Evolutionary conservation across 1,140 invertebrate species (phyloP).

Genomic region (Antheraea pernyi): DNA sequence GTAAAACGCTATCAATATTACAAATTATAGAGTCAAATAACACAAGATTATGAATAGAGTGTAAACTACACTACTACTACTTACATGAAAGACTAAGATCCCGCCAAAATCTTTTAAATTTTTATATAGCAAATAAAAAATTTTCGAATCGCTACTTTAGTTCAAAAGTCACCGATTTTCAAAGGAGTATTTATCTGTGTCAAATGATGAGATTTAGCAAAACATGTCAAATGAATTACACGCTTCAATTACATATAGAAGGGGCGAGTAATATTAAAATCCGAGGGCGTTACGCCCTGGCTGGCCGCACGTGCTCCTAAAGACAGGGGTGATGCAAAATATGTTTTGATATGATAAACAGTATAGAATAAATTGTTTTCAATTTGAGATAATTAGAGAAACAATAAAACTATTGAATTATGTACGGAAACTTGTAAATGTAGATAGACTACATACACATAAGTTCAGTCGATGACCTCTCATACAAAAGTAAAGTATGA

Average conservation of each 20-base stretch:
- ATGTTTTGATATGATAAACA: constrained; percentile 70
- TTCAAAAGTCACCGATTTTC: constrained; percentile 15
- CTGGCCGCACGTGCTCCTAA: constrained; percentile 47
- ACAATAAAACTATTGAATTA: not conserved
- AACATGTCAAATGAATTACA: constrained; percentile 73
- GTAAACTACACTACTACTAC: no score
- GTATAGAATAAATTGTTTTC: constrained; percentile 38
- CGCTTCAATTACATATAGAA: constrained; percentile 60
- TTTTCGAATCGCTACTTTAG: not conserved
- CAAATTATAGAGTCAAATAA: no score
- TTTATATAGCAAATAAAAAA: not conserved
- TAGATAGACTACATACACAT: not conserved
- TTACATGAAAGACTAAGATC: no score
- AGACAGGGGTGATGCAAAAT: constrained; percentile 42
- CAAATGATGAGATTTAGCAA: constrained; percentile 72
- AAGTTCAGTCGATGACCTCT: not conserved
- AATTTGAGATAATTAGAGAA: constrained; percentile 26
- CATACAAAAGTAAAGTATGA: no score
- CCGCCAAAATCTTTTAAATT: no score
- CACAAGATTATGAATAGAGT: no score
- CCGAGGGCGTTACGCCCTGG: constrained; percentile 21
- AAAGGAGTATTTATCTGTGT: constrained; percentile 43
- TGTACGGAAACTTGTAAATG: not conserved
- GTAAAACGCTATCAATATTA: no score
- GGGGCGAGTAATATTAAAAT: constrained; percentile 46